Evolutionary conservation across 23 tunicate species (phyloP).

Genomic region (Trididemnum nubilum): DNA sequence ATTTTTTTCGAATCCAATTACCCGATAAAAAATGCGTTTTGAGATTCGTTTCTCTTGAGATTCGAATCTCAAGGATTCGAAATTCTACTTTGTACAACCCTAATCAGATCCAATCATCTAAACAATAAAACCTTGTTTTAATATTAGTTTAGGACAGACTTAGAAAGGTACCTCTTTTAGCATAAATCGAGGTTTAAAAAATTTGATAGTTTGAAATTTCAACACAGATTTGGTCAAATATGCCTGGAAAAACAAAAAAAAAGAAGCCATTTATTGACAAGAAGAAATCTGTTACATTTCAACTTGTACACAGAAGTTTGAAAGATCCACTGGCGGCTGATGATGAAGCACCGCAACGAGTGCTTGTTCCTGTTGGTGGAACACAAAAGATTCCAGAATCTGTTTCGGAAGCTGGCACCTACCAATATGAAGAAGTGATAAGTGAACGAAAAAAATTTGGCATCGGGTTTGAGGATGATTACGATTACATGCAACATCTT

Average conservation of each 20-base stretch:
- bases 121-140: no score
- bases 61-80: no score
- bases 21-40: no score
- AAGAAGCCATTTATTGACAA: slow-evolving; percentile 80
- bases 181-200: no score
- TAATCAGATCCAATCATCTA: no score
- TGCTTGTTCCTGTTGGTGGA: slow-evolving; percentile 48
- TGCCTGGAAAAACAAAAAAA: slow-evolving; percentile 1
- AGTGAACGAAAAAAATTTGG: slow-evolving; percentile 59
- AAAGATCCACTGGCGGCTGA: slow-evolving; percentile 87
- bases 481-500: slow-evolving; percentile 90
- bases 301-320: slow-evolving; percentile 89
- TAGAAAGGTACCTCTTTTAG: no score
- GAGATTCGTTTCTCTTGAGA: no score
- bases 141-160: no score
- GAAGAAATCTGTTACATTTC: slow-evolving; percentile 82
- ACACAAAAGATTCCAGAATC: slow-evolving; percentile 19
- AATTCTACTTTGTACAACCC: no score
- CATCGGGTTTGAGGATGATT: slow-evolving; percentile 84
- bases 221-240: neutral
- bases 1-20: no score
- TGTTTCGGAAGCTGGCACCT: slow-evolving; percentile 34
- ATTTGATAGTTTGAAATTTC: no score
- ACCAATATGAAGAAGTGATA: slow-evolving; percentile 41
- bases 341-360: slow-evolving; percentile 95